Evolutionary conservation across 2,888 invertebrate species (phyloP), one percentile per base, ranked within the genome.

Genomic region (Xestoiulus laeticollis): DNA sequence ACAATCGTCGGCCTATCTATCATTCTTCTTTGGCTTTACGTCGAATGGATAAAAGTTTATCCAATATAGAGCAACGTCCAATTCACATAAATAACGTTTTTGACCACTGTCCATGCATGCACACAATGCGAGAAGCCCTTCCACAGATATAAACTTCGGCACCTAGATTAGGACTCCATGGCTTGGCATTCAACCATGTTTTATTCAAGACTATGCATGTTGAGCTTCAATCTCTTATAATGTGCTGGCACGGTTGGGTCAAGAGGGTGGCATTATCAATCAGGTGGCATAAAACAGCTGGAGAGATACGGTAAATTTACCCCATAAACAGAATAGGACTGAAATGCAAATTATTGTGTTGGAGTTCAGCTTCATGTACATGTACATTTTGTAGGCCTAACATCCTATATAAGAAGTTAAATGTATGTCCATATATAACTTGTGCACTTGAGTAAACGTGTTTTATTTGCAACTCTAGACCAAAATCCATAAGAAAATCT

Each of bases 21-120:
- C 68, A 68, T 68, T 68, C 68, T 68, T n/a, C 68, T 68, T 26
- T 68, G 68, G 68, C 68, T 68, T 68, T 68, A 68, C 68, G 68
- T 68, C 68, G 10, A 68, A 68, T 26, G 68, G 68, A 68, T 68
- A 68, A 68, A 68, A 68, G 68, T 68, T 68, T 68, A 68, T 68
- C 68, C 68, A 68, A 68, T 68, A 68, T 68, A 68, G 68, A 68
- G 68, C 68, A 26, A 68, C 68, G 68, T 12, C 68, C 68, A 68
- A 68, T 68, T 68, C 68, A 68, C 68, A 68, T 68, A 68, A 68
- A 68, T 68, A 68, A 68, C 68, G 68, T 26, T 68, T 59, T 68
- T 68, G 68, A 68, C 68, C 68, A 68, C 26, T 68, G 68, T 68
- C 68, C 68, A n/a, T n/a, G n/a, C n/a, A n/a, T n/a, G n/a, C n/a